Evolutionary conservation across 2,797 vertebrate genomes (phyloP), one percentile per base, ranked within the genome.

Genomic region (Gambelia wislizenii): DNA sequence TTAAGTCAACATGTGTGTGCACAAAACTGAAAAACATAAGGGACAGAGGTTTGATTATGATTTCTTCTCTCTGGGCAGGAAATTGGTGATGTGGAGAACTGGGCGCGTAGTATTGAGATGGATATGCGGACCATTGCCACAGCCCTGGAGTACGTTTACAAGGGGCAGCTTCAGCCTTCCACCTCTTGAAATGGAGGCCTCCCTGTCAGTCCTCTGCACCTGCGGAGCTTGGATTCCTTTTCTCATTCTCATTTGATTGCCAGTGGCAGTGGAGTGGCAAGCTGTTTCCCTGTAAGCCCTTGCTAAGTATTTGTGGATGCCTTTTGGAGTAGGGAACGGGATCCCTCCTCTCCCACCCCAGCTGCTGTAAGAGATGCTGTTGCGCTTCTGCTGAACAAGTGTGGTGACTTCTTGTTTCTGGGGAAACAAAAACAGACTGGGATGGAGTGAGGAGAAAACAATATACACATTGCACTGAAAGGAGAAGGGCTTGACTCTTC

Each of bases 21-120:
- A 1, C 4, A 42, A 30, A 47, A 47, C 6, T 36, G n/a, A 85
- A 7, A 54, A 52, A 74, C 22, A 1, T 12, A 75, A 70, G 42
- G 20, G n/a, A 64, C 7, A 70, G 36, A 4, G 5, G 4, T 78
- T 85, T 89, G 30, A 76, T 69, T 3, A 8, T 69, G 77, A 33
- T 18, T 10, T 52, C 36, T 20, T 61, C 67, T 85, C 2, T 74
- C 86, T 36, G 52, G 52, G 22, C 95, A 99, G 99, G 99, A 99
- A 96, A 99, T 99, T 7, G 99, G 99, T 0, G 98, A 99, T 6
- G 99, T 99, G 94, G 98, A 99, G 95, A 99, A 99, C 95, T 99
- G 99, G 98, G 98, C 99, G 0, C 97, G 98, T 61, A 99, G 99
- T 94, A 99, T 99, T 25, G 98, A 99, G 96, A 97, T 99, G 98